Evolutionary conservation across 1,140 invertebrate genomes (phyloP).

Genomic region (Drosophila lacertosa): DNA sequence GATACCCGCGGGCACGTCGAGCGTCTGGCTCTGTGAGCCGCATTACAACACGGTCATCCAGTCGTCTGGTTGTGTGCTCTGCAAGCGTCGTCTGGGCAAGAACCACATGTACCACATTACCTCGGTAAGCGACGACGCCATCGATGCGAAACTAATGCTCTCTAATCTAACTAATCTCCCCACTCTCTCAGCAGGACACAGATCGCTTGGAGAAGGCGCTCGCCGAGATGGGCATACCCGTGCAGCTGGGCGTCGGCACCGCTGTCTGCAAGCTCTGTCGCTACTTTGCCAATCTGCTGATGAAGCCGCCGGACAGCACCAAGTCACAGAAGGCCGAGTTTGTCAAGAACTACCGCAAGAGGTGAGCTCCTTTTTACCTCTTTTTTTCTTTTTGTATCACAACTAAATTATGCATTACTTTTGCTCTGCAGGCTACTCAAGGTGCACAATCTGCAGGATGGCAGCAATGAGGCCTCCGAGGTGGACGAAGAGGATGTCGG

Average conservation of each 20-base stretch:
- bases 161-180: no score
- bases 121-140: conserved; percentile 72
- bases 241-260: conserved; percentile 86
- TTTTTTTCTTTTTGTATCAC: no score
- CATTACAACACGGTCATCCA: conserved; percentile 88
- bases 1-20: conserved; percentile 64
- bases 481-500: conserved; percentile 65
- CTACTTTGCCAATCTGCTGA: conserved; percentile 89
- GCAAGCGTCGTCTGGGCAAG: conserved; percentile 89
- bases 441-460: conserved; percentile 88
- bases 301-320: conserved; percentile 86
- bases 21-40: conserved; percentile 87
- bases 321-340: conserved; percentile 87
- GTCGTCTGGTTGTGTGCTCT: conserved; percentile 90
- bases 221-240: conserved; percentile 87
- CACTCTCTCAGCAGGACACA: conserved; percentile 85
- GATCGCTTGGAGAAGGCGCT: conserved; percentile 88
- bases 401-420: no score
- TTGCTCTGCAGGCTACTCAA: conserved; percentile 89
- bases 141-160: rapidly evolving
- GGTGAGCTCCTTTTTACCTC: no score
- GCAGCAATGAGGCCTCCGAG: conserved; percentile 85
- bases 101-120: conserved; percentile 89
- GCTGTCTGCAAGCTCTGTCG: conserved; percentile 92
- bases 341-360: conserved; percentile 88